A percentile compares a stretch with the other conserved stretches of the same genome.
Conservation (phyloP, 2,888 invertebrate species). For the Nysson spinosus region DNA sequence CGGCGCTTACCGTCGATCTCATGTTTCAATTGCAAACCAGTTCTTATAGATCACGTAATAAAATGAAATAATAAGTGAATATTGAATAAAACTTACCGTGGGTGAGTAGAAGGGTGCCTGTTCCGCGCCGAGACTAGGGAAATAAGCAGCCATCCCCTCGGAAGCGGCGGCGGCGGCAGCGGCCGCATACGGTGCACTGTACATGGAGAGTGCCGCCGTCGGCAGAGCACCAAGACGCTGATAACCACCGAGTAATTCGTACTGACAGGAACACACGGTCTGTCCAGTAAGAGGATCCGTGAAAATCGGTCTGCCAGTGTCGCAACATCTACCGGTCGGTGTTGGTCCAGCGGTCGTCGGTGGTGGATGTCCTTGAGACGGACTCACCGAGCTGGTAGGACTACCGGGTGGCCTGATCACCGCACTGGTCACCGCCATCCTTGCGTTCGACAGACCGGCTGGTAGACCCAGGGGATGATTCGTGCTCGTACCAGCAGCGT, state of each 20-base stretch:
- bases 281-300: conserved; percentile 93
- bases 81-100: conserved; percentile 83
- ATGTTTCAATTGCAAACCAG: too few species aligned
- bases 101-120: conserved; percentile 92
- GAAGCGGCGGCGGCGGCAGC: conserved; percentile 79
- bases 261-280: conserved; percentile 93
- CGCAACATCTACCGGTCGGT: conserved; percentile 85
- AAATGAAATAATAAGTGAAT: too few species aligned
- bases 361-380: conserved; percentile 78
- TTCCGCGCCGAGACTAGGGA: conserved; percentile 90
- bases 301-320: conserved; percentile 93
- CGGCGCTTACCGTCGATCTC: too few species aligned
- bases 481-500: conserved; percentile 64
- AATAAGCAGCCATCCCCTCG: conserved; percentile 90
- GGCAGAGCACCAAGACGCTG: conserved; percentile 89
- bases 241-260: conserved; percentile 90
- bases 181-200: conserved; percentile 88
- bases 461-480: conserved; percentile 65
- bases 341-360: conserved; percentile 79
- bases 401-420: conserved; percentile 79
- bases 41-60: too few species aligned
- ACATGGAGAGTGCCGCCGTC: conserved; percentile 84
- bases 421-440: conserved; percentile 79
- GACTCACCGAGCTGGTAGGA: conserved; percentile 79
- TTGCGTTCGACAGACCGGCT: conserved; percentile 72